Percentiles rank a stretch among this genome's conserved stretches.
Evolutionary conservation across 2,113 vertebrate species (phyloP).

Genomic region (Antechinus stuartii): DNA sequence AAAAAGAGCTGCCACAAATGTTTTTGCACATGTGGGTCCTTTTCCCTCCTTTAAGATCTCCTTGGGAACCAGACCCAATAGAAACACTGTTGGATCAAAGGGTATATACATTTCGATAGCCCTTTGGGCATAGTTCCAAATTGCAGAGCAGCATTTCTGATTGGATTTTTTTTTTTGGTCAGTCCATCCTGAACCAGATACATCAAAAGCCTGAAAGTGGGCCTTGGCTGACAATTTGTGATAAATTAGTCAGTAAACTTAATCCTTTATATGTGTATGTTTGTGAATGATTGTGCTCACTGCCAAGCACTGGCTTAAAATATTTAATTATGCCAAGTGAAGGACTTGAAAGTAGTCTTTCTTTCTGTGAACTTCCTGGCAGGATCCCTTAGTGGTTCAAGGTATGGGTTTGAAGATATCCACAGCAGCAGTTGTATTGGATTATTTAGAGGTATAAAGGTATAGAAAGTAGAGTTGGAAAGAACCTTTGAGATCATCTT

Average conservation of each 20-base stretch:
- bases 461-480: background rate
- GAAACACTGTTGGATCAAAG: too few relatives aligned
- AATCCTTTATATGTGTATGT: background rate
- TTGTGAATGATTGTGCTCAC: background rate
- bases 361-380: background rate
- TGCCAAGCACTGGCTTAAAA: fast-evolving
- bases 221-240: background rate
- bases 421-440: background rate
- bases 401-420: background rate
- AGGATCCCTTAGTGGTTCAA: background rate
- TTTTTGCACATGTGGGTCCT: too few relatives aligned
- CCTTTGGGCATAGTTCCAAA: too few relatives aligned
- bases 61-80: too few relatives aligned
- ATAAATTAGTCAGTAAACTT: background rate
- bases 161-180: background rate
- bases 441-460: background rate
- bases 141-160: background rate
- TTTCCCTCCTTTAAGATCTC: too few relatives aligned
- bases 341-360: background rate
- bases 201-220: background rate
- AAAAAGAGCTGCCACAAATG: too few relatives aligned
- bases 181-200: background rate
- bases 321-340: background rate
- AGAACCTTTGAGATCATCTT: background rate
- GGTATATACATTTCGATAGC: too few relatives aligned